Base-by-base conservation (phyloP, 2,113 vertebrate genomes). In the Cariama cristata region DNA sequence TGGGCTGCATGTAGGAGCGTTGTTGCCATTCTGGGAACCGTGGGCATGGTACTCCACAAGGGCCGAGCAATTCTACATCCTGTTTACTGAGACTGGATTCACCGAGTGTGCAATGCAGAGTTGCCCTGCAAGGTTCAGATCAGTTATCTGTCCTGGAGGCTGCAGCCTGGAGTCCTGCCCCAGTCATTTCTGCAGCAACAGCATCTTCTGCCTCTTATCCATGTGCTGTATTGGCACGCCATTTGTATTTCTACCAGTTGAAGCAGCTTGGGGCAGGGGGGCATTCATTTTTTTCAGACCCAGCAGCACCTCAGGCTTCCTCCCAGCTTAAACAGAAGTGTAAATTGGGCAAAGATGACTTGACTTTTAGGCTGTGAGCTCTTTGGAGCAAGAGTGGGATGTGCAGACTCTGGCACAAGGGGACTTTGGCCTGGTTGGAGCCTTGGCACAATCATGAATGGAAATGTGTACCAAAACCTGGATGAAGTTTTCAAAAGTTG, bases 91-190 rank as follows among this genome's bases (percentile, higher is more conserved):
- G 26, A 10, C 15, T 49, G 35, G 13, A 33, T 62, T 67, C 4
- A 1, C n/a, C 18, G 26, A 3, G 24, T 2, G 0, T 14, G 58
- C 16, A n/a, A 7, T 1, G 22, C 22, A n/a, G 27, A 5, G 21
- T 12, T 63, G 64, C 8, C 22, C 15, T 66, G 35, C 6, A 15
- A 38, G 24, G 33, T 45, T 79, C 75, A 42, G 38, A 14, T n/a
- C 28, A 5, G 15, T 12, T 45, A 58, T 66, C 67, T 23, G 20
- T 50, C 15, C 27, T 20, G 23, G 73, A 23, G 18, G 7, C 38
- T 66, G 67, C 27, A 22, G 52, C 38, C 67, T 47, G 23, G 16
- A 60, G 40, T 19, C 24, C 40, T 67, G 24, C 40, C 33, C 44
- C 23, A 15, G 38, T 47, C 7, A 5, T 26, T 60, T 32, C 18